Base-by-base conservation (phyloP, 2,113 vertebrate genomes). In the Sardina pilchardus region DNA sequence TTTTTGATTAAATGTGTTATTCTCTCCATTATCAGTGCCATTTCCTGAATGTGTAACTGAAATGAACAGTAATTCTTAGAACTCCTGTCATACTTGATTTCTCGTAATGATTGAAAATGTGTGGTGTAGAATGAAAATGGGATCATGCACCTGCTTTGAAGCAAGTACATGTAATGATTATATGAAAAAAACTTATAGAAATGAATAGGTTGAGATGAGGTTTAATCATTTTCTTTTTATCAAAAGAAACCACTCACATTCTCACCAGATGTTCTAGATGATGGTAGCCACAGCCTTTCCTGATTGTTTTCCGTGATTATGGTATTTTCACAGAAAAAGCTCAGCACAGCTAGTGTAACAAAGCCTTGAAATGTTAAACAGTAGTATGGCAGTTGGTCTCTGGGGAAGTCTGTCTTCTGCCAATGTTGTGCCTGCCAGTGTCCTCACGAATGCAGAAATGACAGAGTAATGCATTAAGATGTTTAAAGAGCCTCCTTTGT, bases 381-480 rank as follows among this genome's bases (percentile, higher is more conserved):
- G 63, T 34, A 26, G 63, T 12, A 14, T 34, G 63, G 9, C 12
- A 34, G 10, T 26, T 26, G 34, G 26, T 71, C 63, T 34, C 63
- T 30, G 63, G n/a, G 63, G 63, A 30, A 14, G 63, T 8, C 12
- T 30, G 10, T 34, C 30, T 10, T 71, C 26, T 71, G 26, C 12
- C 63, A 71, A 7, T 12, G 10, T 10, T 16, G n/a, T 26, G n/a
- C n/a, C 63, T 71, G 1, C 63, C 26, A 30, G n/a, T 34, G 12
- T 30, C n/a, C 10, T 71, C 9, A 34, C n/a, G 3, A 30, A 14
- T 71, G 26, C 26, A 30, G 63, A 10, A 71, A 30, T 34, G 26
- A 71, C 63, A 71, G 26, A 3, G n/a, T 71, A 30, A 71, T 71
- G 85, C 81, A 90, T 87, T 90, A 85, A 81, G 81, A 86, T 83